Base-by-base conservation (phyloP, 23 tunicate species). In the Aplidium turbinatum region DNA sequence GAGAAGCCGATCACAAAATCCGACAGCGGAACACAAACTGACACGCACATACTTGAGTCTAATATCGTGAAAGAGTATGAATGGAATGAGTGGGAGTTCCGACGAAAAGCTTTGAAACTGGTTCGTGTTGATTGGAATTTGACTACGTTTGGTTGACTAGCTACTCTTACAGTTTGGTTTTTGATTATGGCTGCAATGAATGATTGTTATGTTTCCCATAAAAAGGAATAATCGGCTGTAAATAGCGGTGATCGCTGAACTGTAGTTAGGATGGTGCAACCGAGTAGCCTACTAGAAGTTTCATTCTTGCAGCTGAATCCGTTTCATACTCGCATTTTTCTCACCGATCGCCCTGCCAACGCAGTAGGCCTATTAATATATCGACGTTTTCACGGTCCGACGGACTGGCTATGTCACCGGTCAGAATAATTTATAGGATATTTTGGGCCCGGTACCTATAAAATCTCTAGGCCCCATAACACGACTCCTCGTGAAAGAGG, bases 61-160 rank as follows among this genome's bases (percentile, higher is more conserved):
- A 86, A 86, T 33, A 82, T 86, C 16, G 90, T 70, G 22, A 87
- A 87, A 48, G 86, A 94, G 35, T 94, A 94, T 73, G 95, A 94
- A 42, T 94, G 99, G 99, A 94, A 94, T 70, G 99, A 94, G 45
- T 94, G 99, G 99, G 99, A 94, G 54, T 58, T 94, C 50, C 50
- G 99, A n/a, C 78, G 99, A 31, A 87, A 87, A 54, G 91, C 91
- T 0, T 55, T 85, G 0, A 85, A 77, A 38, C 57, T 85, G 72
- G 87, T 81, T 22, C 54, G 68, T 48, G 4, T 35, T n/a, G 22
- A 26, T 29, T 13, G 29, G 30, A 25, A 50, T 25, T 21, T 50
- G 24, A 9, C 50, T 11, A 11, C 13, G 50, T 42, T 42, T 11
- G 11, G 50, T 42, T 42, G n/a, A n/a, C n/a, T 42, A 42, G 50